Base-by-base conservation (phyloP, 2,888 invertebrate species). In the Kuschelorhynchus macadamiae region DNA sequence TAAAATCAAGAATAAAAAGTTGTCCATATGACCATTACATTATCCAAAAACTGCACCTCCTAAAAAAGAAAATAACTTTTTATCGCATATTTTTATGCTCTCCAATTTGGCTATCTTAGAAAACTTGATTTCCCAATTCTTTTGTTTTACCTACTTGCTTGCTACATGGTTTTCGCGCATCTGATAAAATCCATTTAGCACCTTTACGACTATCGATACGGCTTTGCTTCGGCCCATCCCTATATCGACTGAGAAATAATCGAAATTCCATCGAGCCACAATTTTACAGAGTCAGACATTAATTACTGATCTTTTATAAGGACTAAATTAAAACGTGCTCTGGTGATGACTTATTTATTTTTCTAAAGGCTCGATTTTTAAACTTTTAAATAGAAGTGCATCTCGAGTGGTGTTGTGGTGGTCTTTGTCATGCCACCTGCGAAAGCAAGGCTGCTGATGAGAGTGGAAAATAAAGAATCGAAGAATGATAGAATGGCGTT, bases 261-360 rank as follows among this genome's bases (percentile, higher is more conserved):
- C 52, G 12, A 52, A 39, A 52, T 52, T 52, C 52, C 52, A 39
- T 9, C 21, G 30, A 49, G 16, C 49, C 14, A 57, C 42, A 46
- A 61, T 61, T 52, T 52, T 44, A 61, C 61, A 52, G 21, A 63
- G 55, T 63, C 63, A 63, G 63, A 25, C 55, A 18, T 55, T 63
- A 63, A 63, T 63, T 63, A 63, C 55, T 25, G 47, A 55, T 55
- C 63, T 63, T 63, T 55, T 63, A 63, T 63, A 47, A 21, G 55
- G 42, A 36, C 46, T 14, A 63, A 63, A 63, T 63, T 63, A 63
- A 63, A 55, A 39, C 21, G 55, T 47, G 55, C 42, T 33, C 49
- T 32, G 47, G 36, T 63, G 63, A 46, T 55, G 63, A 16, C 47
- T 63, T 63, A 63, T 63, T 63, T 63, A 63, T 63, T 63, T 63